phyloP scores from a whole-genome alignment of 2,888 invertebrate genomes.

The Cephonodes hylas region DNA sequence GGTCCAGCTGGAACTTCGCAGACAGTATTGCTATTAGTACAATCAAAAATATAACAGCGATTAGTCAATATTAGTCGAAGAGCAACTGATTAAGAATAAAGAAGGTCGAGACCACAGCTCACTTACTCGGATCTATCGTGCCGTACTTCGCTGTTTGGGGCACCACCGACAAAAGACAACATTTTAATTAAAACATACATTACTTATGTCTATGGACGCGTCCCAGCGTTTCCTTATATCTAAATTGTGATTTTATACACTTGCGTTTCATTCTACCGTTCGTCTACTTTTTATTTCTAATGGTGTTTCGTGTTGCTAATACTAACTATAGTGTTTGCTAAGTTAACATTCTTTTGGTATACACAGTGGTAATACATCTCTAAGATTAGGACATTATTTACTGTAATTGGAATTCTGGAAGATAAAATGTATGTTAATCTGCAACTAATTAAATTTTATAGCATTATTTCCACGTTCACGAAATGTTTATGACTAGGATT shows the following conservation, averaged over 20 bases:
- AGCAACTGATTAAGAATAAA: conserved; percentile 70
- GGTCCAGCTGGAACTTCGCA: conserved; percentile 61
- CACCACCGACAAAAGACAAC: conserved; percentile 81
- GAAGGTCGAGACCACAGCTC: conserved; percentile 80
- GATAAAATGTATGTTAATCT: neutral
- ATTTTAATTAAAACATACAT: conserved; percentile 62
- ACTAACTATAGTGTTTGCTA: neutral
- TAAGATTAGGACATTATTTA: too few relatives aligned
- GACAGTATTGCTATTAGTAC: conserved; percentile 62
- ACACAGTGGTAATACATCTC: neutral
- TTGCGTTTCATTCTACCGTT: conserved; percentile 5
- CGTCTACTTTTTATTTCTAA: neutral
- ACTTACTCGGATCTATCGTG: conserved; percentile 77
- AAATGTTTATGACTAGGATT: neutral
- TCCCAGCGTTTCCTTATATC: conserved; percentile 36
- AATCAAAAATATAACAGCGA: conserved; percentile 64
- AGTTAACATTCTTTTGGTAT: too few relatives aligned
- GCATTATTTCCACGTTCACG: neutral
- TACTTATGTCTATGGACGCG: conserved; percentile 20
- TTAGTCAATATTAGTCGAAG: conserved; percentile 74
- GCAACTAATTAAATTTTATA: neutral
- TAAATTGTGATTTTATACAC: conserved; percentile 23
- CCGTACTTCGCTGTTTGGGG: conserved; percentile 79
- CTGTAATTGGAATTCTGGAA: neutral
- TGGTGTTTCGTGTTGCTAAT: conserved; percentile 1